phyloP scores from a whole-genome alignment of 2,113 vertebrate genomes.

The Fregata magnificens region DNA sequence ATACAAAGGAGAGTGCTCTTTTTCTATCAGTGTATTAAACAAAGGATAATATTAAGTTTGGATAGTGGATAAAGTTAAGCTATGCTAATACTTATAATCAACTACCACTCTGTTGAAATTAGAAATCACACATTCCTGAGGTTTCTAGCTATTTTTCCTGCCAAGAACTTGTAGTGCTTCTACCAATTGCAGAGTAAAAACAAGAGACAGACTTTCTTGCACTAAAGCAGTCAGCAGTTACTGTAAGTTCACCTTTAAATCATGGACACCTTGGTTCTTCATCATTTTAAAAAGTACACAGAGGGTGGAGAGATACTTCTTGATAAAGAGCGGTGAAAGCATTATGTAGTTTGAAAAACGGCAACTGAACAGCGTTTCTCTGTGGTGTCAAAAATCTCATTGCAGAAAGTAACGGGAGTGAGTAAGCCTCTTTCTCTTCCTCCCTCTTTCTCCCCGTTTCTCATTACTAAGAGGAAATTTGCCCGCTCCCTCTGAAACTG shows the following conservation, averaged over 20 bases:
- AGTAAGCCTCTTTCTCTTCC: background rate
- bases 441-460: background rate
- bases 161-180: slow-evolving; percentile 56
- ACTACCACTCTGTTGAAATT: slow-evolving; percentile 68
- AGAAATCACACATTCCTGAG: slow-evolving; percentile 69
- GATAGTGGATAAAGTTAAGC: slow-evolving; percentile 71
- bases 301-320: background rate
- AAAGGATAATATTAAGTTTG: slow-evolving; percentile 74
- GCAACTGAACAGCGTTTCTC: background rate
- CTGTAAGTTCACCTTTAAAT: slow-evolving; percentile 5
- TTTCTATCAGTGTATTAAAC: slow-evolving; percentile 60
- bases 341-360: background rate
- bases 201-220: background rate
- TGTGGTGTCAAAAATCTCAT: background rate
- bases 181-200: slow-evolving; percentile 25
- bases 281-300: background rate
- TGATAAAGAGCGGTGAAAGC: background rate
- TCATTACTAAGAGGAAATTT: slow-evolving; percentile 42
- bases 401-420: background rate
- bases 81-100: slow-evolving; percentile 69
- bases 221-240: background rate
- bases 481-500: background rate
- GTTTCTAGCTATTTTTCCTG: slow-evolving; percentile 66
- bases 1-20: slow-evolving; percentile 34
- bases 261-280: background rate